Evolutionary conservation across 2,797 vertebrate species (phyloP).

Genomic region (Okamejei kenojei): DNA sequence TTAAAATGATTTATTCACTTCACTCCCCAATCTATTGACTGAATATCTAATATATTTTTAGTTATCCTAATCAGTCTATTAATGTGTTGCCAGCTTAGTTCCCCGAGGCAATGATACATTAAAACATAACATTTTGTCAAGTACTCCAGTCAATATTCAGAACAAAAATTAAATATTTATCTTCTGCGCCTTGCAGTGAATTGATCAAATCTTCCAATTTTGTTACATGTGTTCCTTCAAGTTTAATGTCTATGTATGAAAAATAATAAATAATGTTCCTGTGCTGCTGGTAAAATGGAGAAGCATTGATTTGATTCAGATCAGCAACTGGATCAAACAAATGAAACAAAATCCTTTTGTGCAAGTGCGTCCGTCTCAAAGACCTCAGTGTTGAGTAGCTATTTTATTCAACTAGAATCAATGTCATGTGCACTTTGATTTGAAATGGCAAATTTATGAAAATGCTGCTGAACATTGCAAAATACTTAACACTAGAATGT

Average conservation of each 20-base stretch:
- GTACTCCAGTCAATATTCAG: background rate
- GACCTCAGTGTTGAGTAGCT: background rate
- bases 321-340: background rate
- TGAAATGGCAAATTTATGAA: background rate
- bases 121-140: background rate
- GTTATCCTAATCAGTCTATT: background rate
- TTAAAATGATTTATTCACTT: background rate
- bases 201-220: background rate
- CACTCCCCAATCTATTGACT: background rate
- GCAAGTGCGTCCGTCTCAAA: background rate
- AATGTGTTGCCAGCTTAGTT: background rate
- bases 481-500: background rate
- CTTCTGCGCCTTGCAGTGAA: background rate
- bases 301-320: background rate
- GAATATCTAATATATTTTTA: background rate
- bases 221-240: background rate
- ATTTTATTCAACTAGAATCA: background rate
- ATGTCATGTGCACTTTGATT: background rate
- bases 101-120: background rate
- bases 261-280: background rate
- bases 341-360: background rate
- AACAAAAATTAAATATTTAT: conserved; percentile 4
- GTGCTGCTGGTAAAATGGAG: background rate
- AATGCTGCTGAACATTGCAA: background rate
- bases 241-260: background rate